Conservation (phyloP, 2,888 invertebrate species). For the Ochlodes sylvanus region DNA sequence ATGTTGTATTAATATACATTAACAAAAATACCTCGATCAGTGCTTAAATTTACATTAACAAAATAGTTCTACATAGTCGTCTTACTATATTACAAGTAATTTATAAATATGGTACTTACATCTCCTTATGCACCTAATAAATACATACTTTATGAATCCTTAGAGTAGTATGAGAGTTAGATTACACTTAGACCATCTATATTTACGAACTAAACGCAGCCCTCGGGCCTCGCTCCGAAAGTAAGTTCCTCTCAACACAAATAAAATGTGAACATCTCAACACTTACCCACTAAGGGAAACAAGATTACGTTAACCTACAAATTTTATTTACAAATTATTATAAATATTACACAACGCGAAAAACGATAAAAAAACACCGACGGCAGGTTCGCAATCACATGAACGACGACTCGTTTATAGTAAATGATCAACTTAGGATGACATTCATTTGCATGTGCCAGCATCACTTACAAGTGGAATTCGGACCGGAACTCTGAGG, state of each 20-base stretch:
- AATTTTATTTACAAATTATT: slow-evolving; percentile 60
- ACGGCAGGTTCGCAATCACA: slow-evolving; percentile 28
- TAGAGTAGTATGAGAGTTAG: slow-evolving; percentile 27
- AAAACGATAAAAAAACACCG: slow-evolving; percentile 23
- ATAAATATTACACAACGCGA: slow-evolving; percentile 33
- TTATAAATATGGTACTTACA: slow-evolving; percentile 44
- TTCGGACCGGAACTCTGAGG: slow-evolving; percentile 12
- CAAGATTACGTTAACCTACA: slow-evolving; percentile 57
- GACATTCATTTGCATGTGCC: not conserved
- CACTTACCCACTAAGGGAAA: slow-evolving; percentile 68
- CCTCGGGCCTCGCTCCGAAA: slow-evolving; percentile 46
- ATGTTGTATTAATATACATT: slow-evolving; percentile 56
- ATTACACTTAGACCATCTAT: slow-evolving; percentile 13
- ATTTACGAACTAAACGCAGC: slow-evolving; percentile 30
- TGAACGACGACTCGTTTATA: slow-evolving; percentile 28
- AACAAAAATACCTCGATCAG: slow-evolving; percentile 63
- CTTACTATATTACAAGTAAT: slow-evolving; percentile 60
- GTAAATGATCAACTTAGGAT: slow-evolving; percentile 12
- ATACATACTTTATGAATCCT: slow-evolving; percentile 30
- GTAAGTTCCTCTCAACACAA: slow-evolving; percentile 62
- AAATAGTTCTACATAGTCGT: slow-evolving; percentile 58
- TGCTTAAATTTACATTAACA: slow-evolving; percentile 50
- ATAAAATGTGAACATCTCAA: slow-evolving; percentile 74
- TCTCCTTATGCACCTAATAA: slow-evolving; percentile 64
- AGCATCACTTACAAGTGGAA: slow-evolving; percentile 26